Evolutionary conservation across 1,140 invertebrate genomes (phyloP).

Genomic region (Harlomillsia oculata): DNA sequence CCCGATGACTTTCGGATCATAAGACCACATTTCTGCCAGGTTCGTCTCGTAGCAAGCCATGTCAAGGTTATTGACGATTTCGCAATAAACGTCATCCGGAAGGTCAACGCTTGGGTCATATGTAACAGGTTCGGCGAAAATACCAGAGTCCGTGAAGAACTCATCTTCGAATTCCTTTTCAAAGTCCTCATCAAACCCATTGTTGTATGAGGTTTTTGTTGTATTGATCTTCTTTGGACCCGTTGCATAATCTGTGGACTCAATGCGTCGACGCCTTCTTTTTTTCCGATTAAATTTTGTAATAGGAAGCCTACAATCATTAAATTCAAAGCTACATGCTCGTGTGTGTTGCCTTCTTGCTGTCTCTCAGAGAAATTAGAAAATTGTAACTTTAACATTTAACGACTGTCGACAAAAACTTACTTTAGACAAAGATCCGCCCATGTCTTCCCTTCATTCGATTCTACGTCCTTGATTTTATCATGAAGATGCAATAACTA

Average conservation of each 20-base stretch:
- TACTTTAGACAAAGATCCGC: constrained; percentile 44
- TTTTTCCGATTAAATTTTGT: constrained; percentile 31
- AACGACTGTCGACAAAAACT: constrained; percentile 12
- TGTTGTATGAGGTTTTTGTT: too few species aligned
- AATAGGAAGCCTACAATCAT: constrained; percentile 19
- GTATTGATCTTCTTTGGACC: neutral
- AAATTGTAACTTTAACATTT: neutral
- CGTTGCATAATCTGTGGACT: too few species aligned
- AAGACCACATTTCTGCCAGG: constrained; percentile 61
- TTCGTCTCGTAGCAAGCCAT: constrained; percentile 52
- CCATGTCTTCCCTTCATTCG: constrained; percentile 41
- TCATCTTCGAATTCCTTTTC: constrained; percentile 22
- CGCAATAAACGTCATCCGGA: constrained; percentile 48
- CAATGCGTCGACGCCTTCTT: constrained; percentile 31
- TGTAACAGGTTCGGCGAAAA: neutral
- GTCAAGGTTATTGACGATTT: constrained; percentile 47
- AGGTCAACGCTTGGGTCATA: constrained; percentile 47
- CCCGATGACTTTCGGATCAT: constrained; percentile 46
- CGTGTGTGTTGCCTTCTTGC: too few species aligned
- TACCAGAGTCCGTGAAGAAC: constrained; percentile 15
- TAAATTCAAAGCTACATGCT: too few species aligned
- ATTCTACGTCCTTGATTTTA: constrained; percentile 38
- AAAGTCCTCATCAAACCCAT: constrained; percentile 2
- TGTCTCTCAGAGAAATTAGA: too few species aligned
- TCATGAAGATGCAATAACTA: constrained; percentile 43